Conservation (phyloP, 2,797 vertebrate species). For the Muraenolepis orangiensis region DNA sequence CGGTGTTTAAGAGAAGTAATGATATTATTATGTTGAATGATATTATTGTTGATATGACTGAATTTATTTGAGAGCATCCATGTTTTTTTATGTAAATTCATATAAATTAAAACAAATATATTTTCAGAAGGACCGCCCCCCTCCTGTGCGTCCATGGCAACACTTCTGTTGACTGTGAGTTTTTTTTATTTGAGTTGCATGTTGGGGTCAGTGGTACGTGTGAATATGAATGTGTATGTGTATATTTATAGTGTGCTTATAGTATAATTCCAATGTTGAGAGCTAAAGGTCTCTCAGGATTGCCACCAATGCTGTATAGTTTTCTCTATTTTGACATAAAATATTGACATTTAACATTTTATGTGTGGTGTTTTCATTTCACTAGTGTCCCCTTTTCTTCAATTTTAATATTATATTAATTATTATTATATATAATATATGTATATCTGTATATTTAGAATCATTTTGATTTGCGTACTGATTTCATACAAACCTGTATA, state of each 20-base stretch:
- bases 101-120: background rate
- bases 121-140: background rate
- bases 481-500: background rate
- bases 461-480: background rate
- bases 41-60: background rate
- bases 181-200: background rate
- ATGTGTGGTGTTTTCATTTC: background rate
- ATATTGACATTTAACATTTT: background rate
- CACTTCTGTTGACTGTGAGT: background rate
- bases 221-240: background rate
- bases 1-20: background rate
- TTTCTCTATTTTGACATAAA: conserved; percentile 5
- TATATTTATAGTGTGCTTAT: background rate
- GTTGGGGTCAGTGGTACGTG: background rate
- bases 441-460: background rate
- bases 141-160: background rate
- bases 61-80: background rate
- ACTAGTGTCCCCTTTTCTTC: background rate
- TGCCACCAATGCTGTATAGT: background rate
- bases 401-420: background rate
- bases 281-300: background rate
- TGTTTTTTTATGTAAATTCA: background rate
- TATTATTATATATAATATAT: background rate
- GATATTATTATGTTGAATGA: background rate
- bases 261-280: too few relatives aligned